Conservation (phyloP, 2,888 invertebrate genomes). For the Heliconius sara region DNA sequence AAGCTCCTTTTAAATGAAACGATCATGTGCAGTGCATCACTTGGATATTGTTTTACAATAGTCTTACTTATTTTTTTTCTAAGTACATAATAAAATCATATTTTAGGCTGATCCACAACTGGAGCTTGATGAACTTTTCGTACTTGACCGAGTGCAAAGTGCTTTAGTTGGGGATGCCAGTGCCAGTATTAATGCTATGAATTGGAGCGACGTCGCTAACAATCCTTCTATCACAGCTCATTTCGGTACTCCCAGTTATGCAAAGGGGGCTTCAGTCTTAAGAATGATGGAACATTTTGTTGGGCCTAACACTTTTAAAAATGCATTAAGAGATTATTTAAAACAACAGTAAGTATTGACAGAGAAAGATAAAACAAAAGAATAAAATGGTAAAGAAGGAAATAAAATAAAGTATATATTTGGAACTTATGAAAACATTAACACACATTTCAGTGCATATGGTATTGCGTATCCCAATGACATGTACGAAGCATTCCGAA, state of each 20-base stretch:
- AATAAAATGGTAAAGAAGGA: neutral
- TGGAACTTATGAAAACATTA: neutral
- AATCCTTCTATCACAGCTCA: slow-evolving; percentile 81
- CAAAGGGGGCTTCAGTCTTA: slow-evolving; percentile 86
- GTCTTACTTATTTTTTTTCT: too few species aligned
- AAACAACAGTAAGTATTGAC: slow-evolving; percentile 74
- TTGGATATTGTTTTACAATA: too few species aligned
- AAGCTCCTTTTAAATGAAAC: neutral
- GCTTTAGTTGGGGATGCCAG: slow-evolving; percentile 85
- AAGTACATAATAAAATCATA: neutral
- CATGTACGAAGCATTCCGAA: slow-evolving; percentile 68
- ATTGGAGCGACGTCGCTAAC: slow-evolving; percentile 82
- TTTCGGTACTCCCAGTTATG: slow-evolving; percentile 88
- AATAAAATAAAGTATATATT: neutral
- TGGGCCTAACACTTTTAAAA: slow-evolving; percentile 81
- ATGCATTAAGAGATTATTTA: slow-evolving; percentile 84
- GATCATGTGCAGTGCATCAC: neutral
- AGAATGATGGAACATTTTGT: slow-evolving; percentile 87
- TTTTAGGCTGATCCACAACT: slow-evolving; percentile 67
- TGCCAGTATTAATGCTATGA: slow-evolving; percentile 66
- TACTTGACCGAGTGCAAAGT: slow-evolving; percentile 87
- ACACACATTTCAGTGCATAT: slow-evolving; percentile 61
- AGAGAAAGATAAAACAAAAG: neutral
- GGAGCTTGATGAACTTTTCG: slow-evolving; percentile 85
- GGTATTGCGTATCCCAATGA: slow-evolving; percentile 65